phyloP scores from a whole-genome alignment of 2,797 vertebrate genomes.

The Acanthurus tractus region DNA sequence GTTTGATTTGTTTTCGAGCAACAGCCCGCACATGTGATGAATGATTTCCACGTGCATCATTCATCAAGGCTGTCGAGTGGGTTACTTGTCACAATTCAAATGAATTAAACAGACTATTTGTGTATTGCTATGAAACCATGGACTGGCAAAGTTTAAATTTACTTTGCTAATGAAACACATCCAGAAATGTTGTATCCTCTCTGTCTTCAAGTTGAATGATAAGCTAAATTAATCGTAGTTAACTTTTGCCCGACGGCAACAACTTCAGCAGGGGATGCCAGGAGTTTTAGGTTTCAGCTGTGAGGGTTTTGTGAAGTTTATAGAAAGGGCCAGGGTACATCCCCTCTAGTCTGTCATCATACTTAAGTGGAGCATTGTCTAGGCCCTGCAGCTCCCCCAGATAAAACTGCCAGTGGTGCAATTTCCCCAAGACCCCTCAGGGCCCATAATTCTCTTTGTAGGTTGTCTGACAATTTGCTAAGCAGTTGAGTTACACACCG shows the following conservation, averaged over 20 bases:
- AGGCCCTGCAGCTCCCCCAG: constrained; percentile 76
- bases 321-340: constrained; percentile 68
- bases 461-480: constrained; percentile 84
- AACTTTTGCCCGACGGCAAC: constrained; percentile 68
- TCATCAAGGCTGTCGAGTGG: constrained; percentile 37
- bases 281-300: constrained; percentile 72
- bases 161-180: constrained; percentile 58
- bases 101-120: constrained; percentile 36
- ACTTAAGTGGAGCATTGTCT: constrained; percentile 81
- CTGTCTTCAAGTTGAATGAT: constrained; percentile 56
- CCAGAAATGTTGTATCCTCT: constrained; percentile 37
- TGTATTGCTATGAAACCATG: constrained; percentile 32
- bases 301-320: constrained; percentile 77
- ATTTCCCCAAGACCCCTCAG: constrained; percentile 81
- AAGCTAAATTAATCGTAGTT: constrained; percentile 61
- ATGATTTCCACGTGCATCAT: constrained; percentile 47
- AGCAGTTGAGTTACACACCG: constrained; percentile 77
- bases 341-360: constrained; percentile 83
- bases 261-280: constrained; percentile 62
- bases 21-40: constrained; percentile 48
- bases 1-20: constrained; percentile 54
- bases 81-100: constrained; percentile 38
- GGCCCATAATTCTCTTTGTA: constrained; percentile 86
- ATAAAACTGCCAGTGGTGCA: constrained; percentile 85
- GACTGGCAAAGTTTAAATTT: constrained; percentile 29